phyloP scores from a whole-genome alignment of 2,113 vertebrate genomes.

The Scomber japonicus region DNA sequence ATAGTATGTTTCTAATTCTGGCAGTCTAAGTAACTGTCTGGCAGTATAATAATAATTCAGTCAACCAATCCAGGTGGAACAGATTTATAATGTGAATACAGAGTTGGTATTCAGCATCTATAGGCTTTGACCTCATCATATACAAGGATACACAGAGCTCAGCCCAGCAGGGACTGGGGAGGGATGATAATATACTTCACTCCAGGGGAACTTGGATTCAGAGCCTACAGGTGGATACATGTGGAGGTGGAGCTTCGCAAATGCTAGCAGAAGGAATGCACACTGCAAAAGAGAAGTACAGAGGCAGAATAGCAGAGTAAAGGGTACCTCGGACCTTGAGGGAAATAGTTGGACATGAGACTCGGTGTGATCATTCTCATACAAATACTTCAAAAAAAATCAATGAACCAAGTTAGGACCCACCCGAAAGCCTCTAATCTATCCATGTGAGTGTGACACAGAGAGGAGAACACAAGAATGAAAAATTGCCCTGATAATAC shows the following conservation, averaged over 20 bases:
- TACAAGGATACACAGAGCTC: background rate
- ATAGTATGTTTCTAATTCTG: background rate
- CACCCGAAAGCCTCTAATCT: too few relatives aligned
- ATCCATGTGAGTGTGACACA: too few relatives aligned
- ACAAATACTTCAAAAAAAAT: background rate
- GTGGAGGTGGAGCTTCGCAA: constrained; percentile 7
- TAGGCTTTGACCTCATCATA: background rate
- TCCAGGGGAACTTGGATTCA: background rate
- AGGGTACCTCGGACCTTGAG: background rate
- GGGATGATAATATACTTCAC: background rate
- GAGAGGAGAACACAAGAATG: too few relatives aligned
- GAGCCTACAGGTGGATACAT: constrained; percentile 15
- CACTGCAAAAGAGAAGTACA: background rate
- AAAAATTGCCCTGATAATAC: too few relatives aligned
- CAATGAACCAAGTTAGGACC: too few relatives aligned
- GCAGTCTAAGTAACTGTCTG: background rate
- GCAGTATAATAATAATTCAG: background rate
- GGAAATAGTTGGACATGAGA: background rate
- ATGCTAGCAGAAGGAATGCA: background rate
- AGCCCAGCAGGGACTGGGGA: background rate
- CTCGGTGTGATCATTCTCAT: too few relatives aligned
- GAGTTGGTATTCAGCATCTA: constrained; percentile 13
- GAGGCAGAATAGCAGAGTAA: background rate
- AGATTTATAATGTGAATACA: background rate
- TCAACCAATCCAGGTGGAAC: background rate